These are phyloP conservation scores for Albula glossodonta DNA, from an alignment of 2,113 vertebrate species.

Conservation along the genomic window DNA sequence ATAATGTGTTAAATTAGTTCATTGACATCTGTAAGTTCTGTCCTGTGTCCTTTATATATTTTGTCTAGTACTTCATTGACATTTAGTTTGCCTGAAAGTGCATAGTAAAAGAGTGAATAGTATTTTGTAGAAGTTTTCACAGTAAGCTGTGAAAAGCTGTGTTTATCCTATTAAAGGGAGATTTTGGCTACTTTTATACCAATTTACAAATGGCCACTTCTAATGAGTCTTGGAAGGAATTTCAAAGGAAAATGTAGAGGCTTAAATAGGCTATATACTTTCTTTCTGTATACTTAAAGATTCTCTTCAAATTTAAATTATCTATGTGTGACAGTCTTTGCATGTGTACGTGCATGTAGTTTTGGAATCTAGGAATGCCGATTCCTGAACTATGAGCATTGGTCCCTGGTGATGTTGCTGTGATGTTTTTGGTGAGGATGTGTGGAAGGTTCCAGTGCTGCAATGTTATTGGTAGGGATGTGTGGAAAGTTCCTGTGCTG, in stretches of 20 bases:
- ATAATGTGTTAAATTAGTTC: too few relatives aligned
- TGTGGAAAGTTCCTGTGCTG: background rate
- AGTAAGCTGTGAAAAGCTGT: background rate
- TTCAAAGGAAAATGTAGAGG: background rate
- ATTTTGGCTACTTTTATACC: background rate
- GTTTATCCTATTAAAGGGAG: background rate
- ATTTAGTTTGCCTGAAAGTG: background rate
- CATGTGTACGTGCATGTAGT: slow-evolving; percentile 49
- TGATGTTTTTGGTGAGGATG: background rate
- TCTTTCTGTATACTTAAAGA: too few relatives aligned
- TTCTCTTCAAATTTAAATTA: slow-evolving; percentile 11
- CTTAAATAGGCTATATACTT: background rate
- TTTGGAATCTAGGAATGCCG: slow-evolving; percentile 39
- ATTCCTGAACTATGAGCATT: slow-evolving; percentile 46
- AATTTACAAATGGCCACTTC: background rate
- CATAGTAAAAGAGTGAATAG: background rate
- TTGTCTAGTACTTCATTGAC: background rate
- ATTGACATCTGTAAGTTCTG: too few relatives aligned
- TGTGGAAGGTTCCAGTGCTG: background rate
- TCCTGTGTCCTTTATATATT: too few relatives aligned
- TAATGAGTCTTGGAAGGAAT: background rate
- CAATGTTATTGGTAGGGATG: too few relatives aligned
- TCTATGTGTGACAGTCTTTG: slow-evolving; percentile 24
- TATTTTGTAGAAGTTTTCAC: background rate
- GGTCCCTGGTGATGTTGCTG: slow-evolving; percentile 35